Evolutionary conservation across 1,140 invertebrate species (phyloP).

Genomic region (Coenobita brevimanus): DNA sequence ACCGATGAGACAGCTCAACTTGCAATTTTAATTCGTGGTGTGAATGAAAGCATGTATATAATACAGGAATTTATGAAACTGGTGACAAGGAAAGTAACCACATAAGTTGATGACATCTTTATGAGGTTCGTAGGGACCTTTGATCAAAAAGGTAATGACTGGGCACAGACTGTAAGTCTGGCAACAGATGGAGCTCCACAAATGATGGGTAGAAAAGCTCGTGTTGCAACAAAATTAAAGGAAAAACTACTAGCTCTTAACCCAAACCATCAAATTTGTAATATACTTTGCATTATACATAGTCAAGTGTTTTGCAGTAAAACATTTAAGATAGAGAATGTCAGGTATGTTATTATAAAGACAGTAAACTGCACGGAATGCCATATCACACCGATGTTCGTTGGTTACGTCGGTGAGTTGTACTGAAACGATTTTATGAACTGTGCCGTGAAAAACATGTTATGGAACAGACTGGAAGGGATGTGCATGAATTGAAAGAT

Average conservation of each 20-base stretch:
- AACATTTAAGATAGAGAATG: too few relatives aligned
- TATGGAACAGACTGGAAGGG: too few relatives aligned
- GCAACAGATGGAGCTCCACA: conserved; percentile 33
- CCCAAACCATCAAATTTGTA: conserved; percentile 16
- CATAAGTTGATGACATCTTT: conserved; percentile 17
- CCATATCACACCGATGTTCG: too few relatives aligned
- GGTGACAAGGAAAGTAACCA: conserved; percentile 27
- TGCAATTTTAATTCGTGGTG: conserved; percentile 20
- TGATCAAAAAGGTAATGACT: conserved; percentile 20
- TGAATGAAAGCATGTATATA: conserved; percentile 25
- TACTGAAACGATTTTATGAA: too few relatives aligned
- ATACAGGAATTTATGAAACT: conserved; percentile 23
- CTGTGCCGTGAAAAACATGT: too few relatives aligned
- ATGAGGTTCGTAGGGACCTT: background rate
- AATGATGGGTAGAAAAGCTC: conserved; percentile 32
- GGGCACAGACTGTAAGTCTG: conserved; percentile 25
- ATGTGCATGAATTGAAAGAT: too few relatives aligned
- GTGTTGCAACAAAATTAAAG: conserved; percentile 27
- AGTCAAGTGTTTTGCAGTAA: too few relatives aligned
- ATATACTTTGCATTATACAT: background rate
- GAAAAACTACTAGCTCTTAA: conserved; percentile 24
- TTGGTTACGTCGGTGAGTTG: too few relatives aligned
- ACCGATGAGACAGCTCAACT: conserved; percentile 32
- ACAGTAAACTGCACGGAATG: too few relatives aligned
- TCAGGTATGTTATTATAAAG: background rate